These are phyloP conservation scores for Philereme vetulata DNA, from an alignment of 2,888 invertebrate genomes.

Conservation along the genomic window DNA sequence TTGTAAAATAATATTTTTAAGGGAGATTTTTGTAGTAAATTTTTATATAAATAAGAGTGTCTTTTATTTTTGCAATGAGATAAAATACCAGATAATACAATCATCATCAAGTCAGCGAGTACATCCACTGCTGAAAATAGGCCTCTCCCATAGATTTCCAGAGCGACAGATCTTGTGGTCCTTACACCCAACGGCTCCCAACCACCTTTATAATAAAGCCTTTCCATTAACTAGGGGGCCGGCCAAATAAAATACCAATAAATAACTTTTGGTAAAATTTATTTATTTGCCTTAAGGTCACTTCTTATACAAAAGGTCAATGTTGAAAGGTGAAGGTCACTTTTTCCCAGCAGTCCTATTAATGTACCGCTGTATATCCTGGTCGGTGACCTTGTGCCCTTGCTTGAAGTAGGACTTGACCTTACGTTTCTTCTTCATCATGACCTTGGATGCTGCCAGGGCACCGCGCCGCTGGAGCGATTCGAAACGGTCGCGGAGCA, in stretches of 20 bases:
- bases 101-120: too few species aligned
- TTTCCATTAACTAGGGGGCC: too few species aligned
- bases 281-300: background rate
- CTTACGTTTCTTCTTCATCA: conserved; percentile 87
- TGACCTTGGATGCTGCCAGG: conserved; percentile 88
- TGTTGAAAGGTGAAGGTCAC: conserved; percentile 13
- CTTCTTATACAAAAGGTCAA: conserved; percentile 9
- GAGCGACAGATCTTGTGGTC: too few species aligned
- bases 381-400: conserved; percentile 80
- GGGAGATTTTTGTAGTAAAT: conserved; percentile 64
- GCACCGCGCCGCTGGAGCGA: conserved; percentile 95
- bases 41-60: conserved; percentile 54
- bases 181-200: too few species aligned
- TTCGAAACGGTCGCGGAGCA: conserved; percentile 93
- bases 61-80: conserved; percentile 20
- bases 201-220: too few species aligned
- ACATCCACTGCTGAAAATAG: too few species aligned
- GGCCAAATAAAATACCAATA: too few species aligned
- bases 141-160: too few species aligned
- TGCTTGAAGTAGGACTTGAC: conserved; percentile 88
- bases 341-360: conserved; percentile 44
- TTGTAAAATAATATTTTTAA: conserved; percentile 57
- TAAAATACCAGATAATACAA: too few species aligned
- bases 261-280: too few species aligned
- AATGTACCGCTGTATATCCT: conserved; percentile 70